Percentiles rank a stretch among this genome's conserved stretches.
phyloP scores from a whole-genome alignment of 2,113 vertebrate genomes.

The Odocoileus virginianus region DNA sequence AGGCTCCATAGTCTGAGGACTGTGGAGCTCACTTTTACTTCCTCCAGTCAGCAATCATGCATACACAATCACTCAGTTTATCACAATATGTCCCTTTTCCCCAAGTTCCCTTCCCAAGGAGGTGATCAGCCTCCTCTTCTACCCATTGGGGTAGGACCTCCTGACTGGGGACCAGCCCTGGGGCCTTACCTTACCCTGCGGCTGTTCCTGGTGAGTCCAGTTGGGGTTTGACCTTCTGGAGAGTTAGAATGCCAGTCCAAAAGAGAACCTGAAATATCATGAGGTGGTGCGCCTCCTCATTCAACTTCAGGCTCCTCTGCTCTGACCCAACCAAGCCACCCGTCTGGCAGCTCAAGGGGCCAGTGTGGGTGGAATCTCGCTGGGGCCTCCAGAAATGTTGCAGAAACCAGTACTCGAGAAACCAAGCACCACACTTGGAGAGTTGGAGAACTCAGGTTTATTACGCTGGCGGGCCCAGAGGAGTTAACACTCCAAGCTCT shows the following conservation, averaged over 20 bases:
- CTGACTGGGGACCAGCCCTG: not conserved
- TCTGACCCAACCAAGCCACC: not conserved
- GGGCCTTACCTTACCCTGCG: not conserved
- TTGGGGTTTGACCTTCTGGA: not conserved
- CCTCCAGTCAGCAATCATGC: not conserved
- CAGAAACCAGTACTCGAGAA: not conserved
- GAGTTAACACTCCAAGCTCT: not conserved
- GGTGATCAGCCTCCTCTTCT: not conserved
- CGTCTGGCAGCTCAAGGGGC: not conserved
- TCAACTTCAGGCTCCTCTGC: not conserved
- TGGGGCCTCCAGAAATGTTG: not conserved
- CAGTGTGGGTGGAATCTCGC: not conserved
- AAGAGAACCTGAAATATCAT: not conserved
- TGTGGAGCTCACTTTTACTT: not conserved
- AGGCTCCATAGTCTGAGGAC: not conserved
- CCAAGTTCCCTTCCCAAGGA: not conserved
- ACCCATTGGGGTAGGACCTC: not conserved
- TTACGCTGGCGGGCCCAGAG: not conserved
- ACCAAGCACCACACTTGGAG: not conserved
- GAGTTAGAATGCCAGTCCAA: not conserved
- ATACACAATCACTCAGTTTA: not conserved
- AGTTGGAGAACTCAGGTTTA: not conserved
- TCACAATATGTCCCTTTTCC: not conserved
- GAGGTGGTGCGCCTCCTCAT: not conserved
- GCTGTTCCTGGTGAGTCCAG: not conserved